Conservation (phyloP, 2,888 invertebrate species). For the Nysson spinosus region DNA sequence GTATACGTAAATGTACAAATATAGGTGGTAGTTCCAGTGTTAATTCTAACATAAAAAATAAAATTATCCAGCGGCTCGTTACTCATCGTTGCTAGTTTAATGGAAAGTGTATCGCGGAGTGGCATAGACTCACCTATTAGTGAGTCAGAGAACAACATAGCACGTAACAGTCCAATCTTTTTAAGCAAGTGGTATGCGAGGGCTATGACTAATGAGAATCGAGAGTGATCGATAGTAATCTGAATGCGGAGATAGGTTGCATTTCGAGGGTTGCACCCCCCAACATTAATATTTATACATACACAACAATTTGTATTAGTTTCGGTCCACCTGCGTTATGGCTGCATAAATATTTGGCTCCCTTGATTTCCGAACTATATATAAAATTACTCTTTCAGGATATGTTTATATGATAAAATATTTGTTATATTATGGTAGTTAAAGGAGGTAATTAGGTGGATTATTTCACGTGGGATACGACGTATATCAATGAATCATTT, state of each 20-base stretch:
- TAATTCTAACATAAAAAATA: too few species aligned
- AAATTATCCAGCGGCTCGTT: too few species aligned
- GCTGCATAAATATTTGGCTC: constrained; percentile 2
- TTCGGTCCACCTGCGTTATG: not conserved
- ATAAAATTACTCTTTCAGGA: too few species aligned
- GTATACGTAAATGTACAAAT: too few species aligned
- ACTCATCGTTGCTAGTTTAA: constrained; percentile 15
- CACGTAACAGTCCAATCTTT: constrained; percentile 6
- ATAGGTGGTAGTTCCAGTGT: too few species aligned
- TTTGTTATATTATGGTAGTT: too few species aligned
- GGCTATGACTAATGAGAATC: constrained; percentile 52
- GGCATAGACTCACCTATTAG: constrained; percentile 37
- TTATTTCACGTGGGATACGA: too few species aligned
- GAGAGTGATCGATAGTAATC: constrained; percentile 47
- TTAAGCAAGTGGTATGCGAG: constrained; percentile 13
- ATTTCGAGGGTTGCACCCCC: constrained; percentile 15
- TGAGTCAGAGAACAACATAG: constrained; percentile 46
- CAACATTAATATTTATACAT: constrained; percentile 37
- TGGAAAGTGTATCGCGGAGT: constrained; percentile 5
- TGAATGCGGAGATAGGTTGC: constrained; percentile 22
- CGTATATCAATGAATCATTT: too few species aligned
- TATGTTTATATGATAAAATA: too few species aligned
- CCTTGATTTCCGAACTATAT: constrained; percentile 15
- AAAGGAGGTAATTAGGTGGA: too few species aligned
- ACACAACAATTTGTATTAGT: constrained; percentile 1